Conservation (phyloP, 2,797 vertebrate genomes). For the Lagodon rhomboides region DNA sequence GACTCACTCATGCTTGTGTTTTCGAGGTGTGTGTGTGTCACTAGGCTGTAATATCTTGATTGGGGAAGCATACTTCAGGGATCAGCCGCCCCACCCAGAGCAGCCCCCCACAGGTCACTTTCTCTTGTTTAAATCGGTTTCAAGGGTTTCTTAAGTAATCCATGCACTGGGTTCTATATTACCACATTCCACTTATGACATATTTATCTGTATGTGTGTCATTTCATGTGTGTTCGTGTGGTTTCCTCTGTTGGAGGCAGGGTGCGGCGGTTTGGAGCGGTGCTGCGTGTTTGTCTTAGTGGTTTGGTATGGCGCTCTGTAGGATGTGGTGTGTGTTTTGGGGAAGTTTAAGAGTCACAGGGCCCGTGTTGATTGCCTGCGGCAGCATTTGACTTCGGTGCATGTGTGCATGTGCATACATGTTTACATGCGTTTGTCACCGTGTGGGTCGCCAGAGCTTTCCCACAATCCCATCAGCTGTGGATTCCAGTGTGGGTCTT, state of each 20-base stretch:
- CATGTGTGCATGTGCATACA: conserved; percentile 20
- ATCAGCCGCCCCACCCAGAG: conserved; percentile 43
- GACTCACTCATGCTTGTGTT: conserved; percentile 32
- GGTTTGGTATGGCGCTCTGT: conserved; percentile 65
- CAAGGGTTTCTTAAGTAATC: not conserved
- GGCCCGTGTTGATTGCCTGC: conserved; percentile 73
- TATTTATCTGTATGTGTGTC: conserved; percentile 15
- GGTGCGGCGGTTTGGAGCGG: conserved; percentile 61
- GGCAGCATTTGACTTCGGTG: conserved; percentile 47
- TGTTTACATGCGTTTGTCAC: conserved; percentile 41
- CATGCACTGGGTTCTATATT: conserved; percentile 15
- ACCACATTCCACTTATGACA: conserved; percentile 29
- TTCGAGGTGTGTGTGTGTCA: conserved; percentile 5
- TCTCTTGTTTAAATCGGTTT: not conserved
- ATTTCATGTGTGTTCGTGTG: conserved; percentile 19
- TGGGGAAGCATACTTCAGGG: conserved; percentile 15
- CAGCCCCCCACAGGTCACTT: conserved; percentile 15
- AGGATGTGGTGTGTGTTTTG: conserved; percentile 72
- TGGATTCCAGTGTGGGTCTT: conserved; percentile 70
- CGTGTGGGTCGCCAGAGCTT: conserved; percentile 55
- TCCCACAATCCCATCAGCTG: conserved; percentile 69
- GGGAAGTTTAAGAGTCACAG: conserved; percentile 71
- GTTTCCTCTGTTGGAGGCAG: conserved; percentile 62
- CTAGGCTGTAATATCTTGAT: conserved; percentile 2
- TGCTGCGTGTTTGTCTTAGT: conserved; percentile 63